Conservation (phyloP, 1,140 invertebrate species). For the Drosophila sechellia region DNA sequence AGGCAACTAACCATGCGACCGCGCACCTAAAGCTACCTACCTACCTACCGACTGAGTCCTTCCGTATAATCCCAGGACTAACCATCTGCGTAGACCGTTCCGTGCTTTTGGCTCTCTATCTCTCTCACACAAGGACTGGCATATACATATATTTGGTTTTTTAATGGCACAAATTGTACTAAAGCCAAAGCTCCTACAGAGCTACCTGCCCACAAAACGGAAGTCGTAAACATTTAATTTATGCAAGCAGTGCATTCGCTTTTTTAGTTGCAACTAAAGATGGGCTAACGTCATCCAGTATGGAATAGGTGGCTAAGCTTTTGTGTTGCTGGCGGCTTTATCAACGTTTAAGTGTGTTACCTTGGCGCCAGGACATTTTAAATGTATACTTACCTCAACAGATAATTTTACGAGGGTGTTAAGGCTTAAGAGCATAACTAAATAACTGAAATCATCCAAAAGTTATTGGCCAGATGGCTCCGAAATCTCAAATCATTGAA, state of each 20-base stretch:
- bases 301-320: slow-evolving; percentile 2
- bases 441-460: not conserved
- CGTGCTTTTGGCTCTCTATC: slow-evolving; percentile 7
- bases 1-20: slow-evolving; percentile 41
- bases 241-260: slow-evolving; percentile 76
- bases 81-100: slow-evolving; percentile 39
- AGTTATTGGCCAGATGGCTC: not conserved
- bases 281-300: slow-evolving; percentile 41
- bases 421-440: not conserved
- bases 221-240: slow-evolving; percentile 81
- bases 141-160: slow-evolving; percentile 72
- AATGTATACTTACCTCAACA: slow-evolving; percentile 25
- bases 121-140: slow-evolving; percentile 14
- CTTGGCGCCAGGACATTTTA: slow-evolving; percentile 14
- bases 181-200: slow-evolving; percentile 33
- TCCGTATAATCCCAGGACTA: slow-evolving; percentile 55
- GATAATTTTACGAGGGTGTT: not conserved
- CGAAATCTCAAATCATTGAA: too few relatives aligned
- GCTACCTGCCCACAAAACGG: slow-evolving; percentile 56
- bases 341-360: slow-evolving; percentile 18
- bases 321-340: slow-evolving; percentile 8
- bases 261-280: slow-evolving; percentile 74
- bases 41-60: slow-evolving; percentile 20
- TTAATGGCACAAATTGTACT: slow-evolving; percentile 64
- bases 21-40: slow-evolving; percentile 22